Percentiles rank a stretch among this genome's conserved stretches.
Evolutionary conservation across 2,797 vertebrate genomes (phyloP).

Genomic region (Potorous gilbertii): DNA sequence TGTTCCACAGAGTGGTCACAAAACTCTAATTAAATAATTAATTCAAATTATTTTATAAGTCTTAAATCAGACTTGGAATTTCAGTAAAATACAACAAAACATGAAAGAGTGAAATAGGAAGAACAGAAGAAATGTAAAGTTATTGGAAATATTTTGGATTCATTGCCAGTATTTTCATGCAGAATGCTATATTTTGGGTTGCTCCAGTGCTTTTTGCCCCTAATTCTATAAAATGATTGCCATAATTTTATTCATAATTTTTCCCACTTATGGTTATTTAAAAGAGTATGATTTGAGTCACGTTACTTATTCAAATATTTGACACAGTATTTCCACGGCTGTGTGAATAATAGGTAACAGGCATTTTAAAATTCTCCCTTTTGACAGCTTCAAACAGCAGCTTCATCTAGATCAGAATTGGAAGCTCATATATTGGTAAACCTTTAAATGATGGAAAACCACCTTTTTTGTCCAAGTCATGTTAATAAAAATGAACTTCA

Average conservation of each 20-base stretch:
- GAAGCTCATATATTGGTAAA: conserved; percentile 36
- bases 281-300: conserved; percentile 63
- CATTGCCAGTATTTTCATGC: conserved; percentile 10
- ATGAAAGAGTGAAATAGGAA: neutral
- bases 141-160: conserved; percentile 34
- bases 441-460: conserved; percentile 56
- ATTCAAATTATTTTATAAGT: neutral
- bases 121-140: neutral
- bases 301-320: conserved; percentile 71
- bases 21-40: neutral
- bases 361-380: conserved; percentile 48
- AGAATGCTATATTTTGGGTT: neutral
- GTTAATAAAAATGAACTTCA: conserved; percentile 33
- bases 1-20: neutral
- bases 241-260: conserved; percentile 63
- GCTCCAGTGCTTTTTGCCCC: neutral
- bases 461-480: conserved; percentile 33
- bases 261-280: conserved; percentile 58
- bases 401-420: conserved; percentile 26
- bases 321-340: conserved; percentile 50
- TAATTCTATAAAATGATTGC: conserved; percentile 34
- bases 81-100: neutral
- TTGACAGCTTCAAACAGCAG: conserved; percentile 54
- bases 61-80: neutral
- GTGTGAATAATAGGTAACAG: conserved; percentile 38